A percentile compares a stretch with the other conserved stretches of the same genome.
Conservation (phyloP, 2,797 vertebrate species). For the Craterocephalus amniculus region DNA sequence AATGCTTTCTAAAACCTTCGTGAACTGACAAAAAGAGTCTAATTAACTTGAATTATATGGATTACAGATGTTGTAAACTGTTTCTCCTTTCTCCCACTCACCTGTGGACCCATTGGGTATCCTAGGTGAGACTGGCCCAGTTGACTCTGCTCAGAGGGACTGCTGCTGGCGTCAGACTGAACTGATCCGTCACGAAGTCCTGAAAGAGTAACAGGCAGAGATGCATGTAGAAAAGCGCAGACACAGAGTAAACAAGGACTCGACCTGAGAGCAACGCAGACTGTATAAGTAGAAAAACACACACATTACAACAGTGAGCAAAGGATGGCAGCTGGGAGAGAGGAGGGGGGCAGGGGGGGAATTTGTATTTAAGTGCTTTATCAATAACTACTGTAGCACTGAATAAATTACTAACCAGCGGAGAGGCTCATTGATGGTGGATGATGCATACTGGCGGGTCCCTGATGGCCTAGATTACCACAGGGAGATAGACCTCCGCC, state of each 20-base stretch:
- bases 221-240: constrained; percentile 23
- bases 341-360: constrained; percentile 39
- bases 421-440: constrained; percentile 79
- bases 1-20: not conserved
- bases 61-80: not conserved
- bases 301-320: constrained; percentile 69
- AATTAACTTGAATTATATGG: not conserved
- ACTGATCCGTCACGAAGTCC: constrained; percentile 90
- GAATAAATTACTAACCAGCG: constrained; percentile 87
- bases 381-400: constrained; percentile 85
- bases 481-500: constrained; percentile 75
- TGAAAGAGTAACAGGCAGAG: constrained; percentile 66
- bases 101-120: constrained; percentile 94
- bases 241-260: constrained; percentile 30
- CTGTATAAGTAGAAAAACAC: constrained; percentile 58
- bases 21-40: not conserved
- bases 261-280: constrained; percentile 43
- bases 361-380: constrained; percentile 87
- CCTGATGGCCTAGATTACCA: constrained; percentile 82
- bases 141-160: constrained; percentile 90
- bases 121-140: constrained; percentile 89
- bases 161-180: constrained; percentile 88
- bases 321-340: constrained; percentile 70
- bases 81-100: constrained; percentile 71
- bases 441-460: constrained; percentile 77